A percentile compares a stretch with the other conserved stretches of the same genome.
Conservation (phyloP, 2,113 vertebrate species). For the Cnemophilus loriae region DNA sequence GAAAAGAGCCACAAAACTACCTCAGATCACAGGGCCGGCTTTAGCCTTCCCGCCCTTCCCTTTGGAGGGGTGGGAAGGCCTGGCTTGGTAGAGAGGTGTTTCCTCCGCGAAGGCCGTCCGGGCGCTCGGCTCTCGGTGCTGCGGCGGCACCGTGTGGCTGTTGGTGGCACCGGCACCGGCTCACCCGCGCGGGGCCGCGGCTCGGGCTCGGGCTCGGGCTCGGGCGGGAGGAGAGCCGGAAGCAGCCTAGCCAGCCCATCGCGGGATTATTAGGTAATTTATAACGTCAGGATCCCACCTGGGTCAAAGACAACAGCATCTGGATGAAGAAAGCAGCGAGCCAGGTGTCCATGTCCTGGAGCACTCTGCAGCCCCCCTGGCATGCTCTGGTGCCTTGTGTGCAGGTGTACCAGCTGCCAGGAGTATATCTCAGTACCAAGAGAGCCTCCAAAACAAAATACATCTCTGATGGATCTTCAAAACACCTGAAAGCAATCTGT, state of each 20-base stretch:
- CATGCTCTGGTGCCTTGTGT: rapidly evolving
- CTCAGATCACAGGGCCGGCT: not conserved
- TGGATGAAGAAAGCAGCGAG: not conserved
- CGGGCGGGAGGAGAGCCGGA: not conserved
- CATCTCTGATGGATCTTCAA: no score
- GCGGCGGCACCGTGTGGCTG: not conserved
- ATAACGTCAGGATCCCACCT: not conserved
- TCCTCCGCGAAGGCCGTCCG: rapidly evolving
- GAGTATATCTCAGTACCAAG: not conserved
- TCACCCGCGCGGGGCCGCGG: no score
- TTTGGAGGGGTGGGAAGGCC: not conserved
- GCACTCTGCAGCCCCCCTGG: rapidly evolving
- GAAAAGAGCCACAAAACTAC: not conserved
- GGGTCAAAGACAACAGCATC: not conserved
- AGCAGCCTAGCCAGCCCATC: not conserved
- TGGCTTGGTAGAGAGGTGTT: rapidly evolving
- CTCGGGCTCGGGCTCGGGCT: not conserved
- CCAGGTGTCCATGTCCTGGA: not conserved
- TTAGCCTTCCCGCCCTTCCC: not conserved
- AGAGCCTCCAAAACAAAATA: not conserved
- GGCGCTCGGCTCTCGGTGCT: not conserved
- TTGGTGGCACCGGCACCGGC: not conserved
- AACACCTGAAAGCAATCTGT: not conserved
- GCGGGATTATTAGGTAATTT: rapidly evolving
- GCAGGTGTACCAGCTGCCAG: not conserved